These are phyloP conservation scores for Rousettus leschenaultii DNA, from an alignment of 2,113 vertebrate genomes.

Conservation along the genomic window DNA sequence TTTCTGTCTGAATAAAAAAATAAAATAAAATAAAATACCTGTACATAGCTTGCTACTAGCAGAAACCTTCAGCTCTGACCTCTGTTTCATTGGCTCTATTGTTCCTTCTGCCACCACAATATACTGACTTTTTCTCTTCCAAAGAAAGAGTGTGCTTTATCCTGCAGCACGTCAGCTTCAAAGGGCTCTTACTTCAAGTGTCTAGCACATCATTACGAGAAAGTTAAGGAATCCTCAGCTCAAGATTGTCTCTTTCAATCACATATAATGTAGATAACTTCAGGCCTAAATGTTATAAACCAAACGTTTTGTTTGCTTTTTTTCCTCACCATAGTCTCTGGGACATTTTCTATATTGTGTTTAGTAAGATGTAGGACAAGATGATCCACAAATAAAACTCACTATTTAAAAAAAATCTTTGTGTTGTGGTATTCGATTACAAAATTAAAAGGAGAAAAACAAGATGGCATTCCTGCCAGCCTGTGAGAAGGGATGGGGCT, in stretches of 20 bases:
- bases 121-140: conserved; percentile 80
- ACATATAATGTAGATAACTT: conserved; percentile 77
- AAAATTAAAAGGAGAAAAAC: conserved; percentile 53
- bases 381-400: conserved; percentile 58
- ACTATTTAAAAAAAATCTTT: conserved; percentile 1
- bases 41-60: conserved; percentile 68
- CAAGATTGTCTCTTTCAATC: conserved; percentile 82
- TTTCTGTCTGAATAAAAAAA: conserved; percentile 74
- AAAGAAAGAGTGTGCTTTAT: conserved; percentile 80
- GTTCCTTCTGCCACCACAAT: conserved; percentile 76
- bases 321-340: conserved; percentile 36
- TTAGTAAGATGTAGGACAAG: conserved; percentile 79
- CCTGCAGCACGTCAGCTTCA: conserved; percentile 80
- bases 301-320: conserved; percentile 69
- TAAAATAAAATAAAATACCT: conserved; percentile 75
- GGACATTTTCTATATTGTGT: conserved; percentile 78
- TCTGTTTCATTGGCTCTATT: conserved; percentile 79
- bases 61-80: conserved; percentile 87
- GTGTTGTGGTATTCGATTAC: conserved; percentile 62
- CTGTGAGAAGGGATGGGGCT: not conserved
- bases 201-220: conserved; percentile 82
- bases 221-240: conserved; percentile 86
- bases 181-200: conserved; percentile 87
- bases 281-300: conserved; percentile 75
- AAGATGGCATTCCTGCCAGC: conserved; percentile 29